Base-by-base conservation (phyloP, 2,797 vertebrate species). In the Lacerta viridis region DNA sequence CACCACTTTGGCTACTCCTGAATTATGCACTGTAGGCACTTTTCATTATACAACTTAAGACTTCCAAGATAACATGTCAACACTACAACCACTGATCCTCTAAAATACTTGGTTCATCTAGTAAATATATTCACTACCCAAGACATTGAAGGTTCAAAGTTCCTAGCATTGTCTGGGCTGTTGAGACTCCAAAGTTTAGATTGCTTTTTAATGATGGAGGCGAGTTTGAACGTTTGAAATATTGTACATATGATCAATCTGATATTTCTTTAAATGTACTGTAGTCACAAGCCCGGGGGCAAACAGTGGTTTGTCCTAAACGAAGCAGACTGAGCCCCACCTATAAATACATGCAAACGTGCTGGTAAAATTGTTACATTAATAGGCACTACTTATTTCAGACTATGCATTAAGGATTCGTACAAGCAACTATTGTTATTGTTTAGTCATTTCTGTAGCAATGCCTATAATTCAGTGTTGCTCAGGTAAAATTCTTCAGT, bases 401-500 rank as follows among this genome's bases (percentile, higher is more conserved):
- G 36, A 11, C 17, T 25, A 9, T 36, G 15, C 18, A 74, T 78
- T 33, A 46, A 64, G 29, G 55, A 74, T 74, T 77, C n/a, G 5
- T 18, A 66, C 15, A 17, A 39, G 29, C 18, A 29, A n/a, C 27
- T 41, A 59, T 69, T 64, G 81, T 78, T 43, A 17, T 0, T n/a
- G 33, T 69, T 69, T 33, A 17, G 29, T n/a, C 76, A 84, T 43
- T 74, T 88, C 15, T 74, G 27, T 59, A 78, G 36, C 74, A 69
- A 83, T 83, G 33, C 9, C 61, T 77, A 61, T 36, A 66, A 72
- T 89, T 85, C 76, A 64, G 2, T 74, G 8, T 39, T 84, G 68
- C 29, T 84, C 66, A 64, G n/a, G 39, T 43, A 61, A 43, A 29
- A 36, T 79, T 43, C 20, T 43, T 43, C 55, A 85, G 50, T 27